Conservation (phyloP, 1,140 invertebrate species). For the Philotrypesis tridentata region DNA sequence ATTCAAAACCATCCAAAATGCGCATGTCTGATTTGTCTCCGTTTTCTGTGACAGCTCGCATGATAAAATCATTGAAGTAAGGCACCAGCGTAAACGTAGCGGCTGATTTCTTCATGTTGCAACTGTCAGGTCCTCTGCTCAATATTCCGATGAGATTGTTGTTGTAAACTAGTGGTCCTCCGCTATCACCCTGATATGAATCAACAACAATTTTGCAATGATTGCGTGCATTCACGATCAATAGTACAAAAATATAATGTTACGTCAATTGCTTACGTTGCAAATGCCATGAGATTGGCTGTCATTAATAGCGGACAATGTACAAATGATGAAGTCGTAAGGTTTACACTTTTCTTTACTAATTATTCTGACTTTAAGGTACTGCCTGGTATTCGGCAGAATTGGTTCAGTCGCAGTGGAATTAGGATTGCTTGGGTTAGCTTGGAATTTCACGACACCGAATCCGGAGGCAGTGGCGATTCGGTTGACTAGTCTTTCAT, state of each 20-base stretch:
- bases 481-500: not conserved
- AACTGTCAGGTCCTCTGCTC: not conserved
- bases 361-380: not conserved
- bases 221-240: not conserved
- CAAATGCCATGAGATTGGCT: not conserved
- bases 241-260: not conserved
- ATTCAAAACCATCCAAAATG: not conserved
- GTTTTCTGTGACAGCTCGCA: not conserved
- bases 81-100: not conserved
- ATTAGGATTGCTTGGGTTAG: no score
- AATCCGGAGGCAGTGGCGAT: not conserved
- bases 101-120: not conserved
- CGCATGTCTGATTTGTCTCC: not conserved
- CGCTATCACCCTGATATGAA: conserved; percentile 23
- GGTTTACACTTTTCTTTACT: not conserved
- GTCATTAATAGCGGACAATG: not conserved
- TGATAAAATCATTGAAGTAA: not conserved
- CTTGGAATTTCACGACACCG: not conserved
- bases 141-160: not conserved
- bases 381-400: not conserved
- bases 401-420: not conserved
- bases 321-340: not conserved
- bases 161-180: conserved; percentile 13
- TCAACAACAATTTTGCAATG: not conserved
- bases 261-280: not conserved